These are phyloP conservation scores for Chelonus formosanus DNA, from an alignment of 2,888 invertebrate species.

Conservation along the genomic window DNA sequence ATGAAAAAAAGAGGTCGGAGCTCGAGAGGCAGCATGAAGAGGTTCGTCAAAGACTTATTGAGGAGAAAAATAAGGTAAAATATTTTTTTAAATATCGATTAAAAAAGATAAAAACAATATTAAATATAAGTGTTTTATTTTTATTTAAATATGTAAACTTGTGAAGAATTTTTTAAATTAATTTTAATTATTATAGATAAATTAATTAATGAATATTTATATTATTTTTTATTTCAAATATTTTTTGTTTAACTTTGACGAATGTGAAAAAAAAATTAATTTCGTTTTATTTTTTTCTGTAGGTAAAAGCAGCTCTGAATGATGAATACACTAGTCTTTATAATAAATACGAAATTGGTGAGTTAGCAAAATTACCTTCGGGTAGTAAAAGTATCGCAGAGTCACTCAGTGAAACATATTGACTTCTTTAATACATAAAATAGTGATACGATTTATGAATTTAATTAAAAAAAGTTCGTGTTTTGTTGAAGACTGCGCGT, in stretches of 20 bases:
- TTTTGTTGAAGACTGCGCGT: too few relatives aligned
- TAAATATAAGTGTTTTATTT: too few relatives aligned
- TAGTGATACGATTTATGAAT: conserved; percentile 26
- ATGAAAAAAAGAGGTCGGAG: conserved; percentile 79
- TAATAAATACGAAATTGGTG: conserved; percentile 59
- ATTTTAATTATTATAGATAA: neutral
- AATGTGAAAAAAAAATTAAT: neutral
- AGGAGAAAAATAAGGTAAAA: conserved; percentile 72
- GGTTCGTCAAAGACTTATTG: conserved; percentile 75
- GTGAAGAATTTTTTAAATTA: too few relatives aligned
- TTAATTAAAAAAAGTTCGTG: conserved; percentile 4
- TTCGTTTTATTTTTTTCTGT: conserved; percentile 28
- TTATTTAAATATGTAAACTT: neutral
- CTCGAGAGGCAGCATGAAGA: conserved; percentile 82
- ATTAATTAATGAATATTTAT: too few relatives aligned
- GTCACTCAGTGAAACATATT: conserved; percentile 56
- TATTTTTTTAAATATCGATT: conserved; percentile 1
- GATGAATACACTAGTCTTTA: conserved; percentile 60
- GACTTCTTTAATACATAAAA: conserved; percentile 41
- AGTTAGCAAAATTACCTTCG: conserved; percentile 56
- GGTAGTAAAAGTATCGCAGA: conserved; percentile 57
- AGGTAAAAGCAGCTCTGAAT: conserved; percentile 58
- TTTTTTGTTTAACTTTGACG: too few relatives aligned
- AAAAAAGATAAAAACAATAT: neutral
- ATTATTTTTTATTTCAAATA: conserved; percentile 5